Percentiles rank a stretch among this genome's conserved stretches.
Evolutionary conservation across 2,888 invertebrate genomes (phyloP).

Genomic region (Escarpia spicata): DNA sequence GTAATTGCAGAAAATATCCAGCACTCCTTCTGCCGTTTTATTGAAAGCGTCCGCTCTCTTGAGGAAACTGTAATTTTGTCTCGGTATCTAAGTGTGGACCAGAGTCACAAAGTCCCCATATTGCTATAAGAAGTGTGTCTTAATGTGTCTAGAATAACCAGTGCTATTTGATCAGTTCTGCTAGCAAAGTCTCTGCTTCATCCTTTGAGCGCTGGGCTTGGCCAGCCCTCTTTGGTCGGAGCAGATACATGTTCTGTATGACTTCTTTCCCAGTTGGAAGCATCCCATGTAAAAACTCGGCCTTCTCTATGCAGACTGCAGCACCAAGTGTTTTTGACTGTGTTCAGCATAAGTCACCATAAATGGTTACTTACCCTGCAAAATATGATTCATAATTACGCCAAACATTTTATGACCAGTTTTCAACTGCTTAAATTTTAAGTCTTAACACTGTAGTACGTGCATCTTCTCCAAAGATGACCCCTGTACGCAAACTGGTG

Average conservation of each 20-base stretch:
- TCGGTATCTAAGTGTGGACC: background rate
- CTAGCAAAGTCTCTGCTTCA: background rate
- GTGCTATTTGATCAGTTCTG: background rate
- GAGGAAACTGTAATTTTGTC: constrained; percentile 8
- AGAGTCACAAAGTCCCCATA: constrained; percentile 1
- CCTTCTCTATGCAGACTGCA: background rate
- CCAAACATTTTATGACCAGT: background rate
- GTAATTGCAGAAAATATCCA: constrained; percentile 4
- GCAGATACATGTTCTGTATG: constrained; percentile 17
- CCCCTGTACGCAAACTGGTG: no score
- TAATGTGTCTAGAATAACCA: background rate
- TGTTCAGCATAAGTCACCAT: background rate
- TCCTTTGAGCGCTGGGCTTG: background rate
- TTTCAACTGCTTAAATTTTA: no score
- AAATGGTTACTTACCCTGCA: background rate
- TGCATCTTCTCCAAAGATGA: no score
- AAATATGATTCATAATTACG: background rate
- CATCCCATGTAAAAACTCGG: background rate
- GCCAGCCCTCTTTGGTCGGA: background rate
- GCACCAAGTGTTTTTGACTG: background rate
- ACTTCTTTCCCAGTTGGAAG: background rate
- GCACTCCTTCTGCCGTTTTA: background rate
- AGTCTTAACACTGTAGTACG: no score
- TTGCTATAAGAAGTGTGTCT: background rate
- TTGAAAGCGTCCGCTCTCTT: background rate